A percentile compares a stretch with the other conserved stretches of the same genome.
phyloP scores from a whole-genome alignment of 2,113 vertebrate species.

The Mungos mungo region DNA sequence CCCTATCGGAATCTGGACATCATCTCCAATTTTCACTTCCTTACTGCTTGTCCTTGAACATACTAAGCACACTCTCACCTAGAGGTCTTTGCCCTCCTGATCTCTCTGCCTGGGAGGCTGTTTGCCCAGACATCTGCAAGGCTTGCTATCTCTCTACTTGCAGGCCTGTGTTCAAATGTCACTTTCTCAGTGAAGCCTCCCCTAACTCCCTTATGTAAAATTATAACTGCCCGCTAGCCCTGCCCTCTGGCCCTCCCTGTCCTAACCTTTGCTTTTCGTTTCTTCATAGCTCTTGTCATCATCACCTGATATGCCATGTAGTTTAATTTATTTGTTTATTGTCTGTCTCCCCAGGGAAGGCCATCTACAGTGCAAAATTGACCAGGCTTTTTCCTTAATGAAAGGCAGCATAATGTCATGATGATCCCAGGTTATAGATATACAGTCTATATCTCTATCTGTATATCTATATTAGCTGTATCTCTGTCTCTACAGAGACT shows the following conservation, averaged over 20 bases:
- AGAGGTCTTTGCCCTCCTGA: background rate
- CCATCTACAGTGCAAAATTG: background rate
- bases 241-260: background rate
- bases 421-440: background rate
- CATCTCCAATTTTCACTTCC: background rate
- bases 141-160: background rate
- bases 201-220: background rate
- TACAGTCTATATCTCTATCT: background rate
- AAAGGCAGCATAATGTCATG: background rate
- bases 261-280: background rate
- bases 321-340: background rate
- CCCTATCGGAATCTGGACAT: background rate
- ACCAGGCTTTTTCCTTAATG: background rate
- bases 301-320: background rate
- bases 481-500: background rate
- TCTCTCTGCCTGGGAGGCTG: background rate
- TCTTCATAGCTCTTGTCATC: background rate
- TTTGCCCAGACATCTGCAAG: background rate
- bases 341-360: background rate
- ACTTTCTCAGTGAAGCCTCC: background rate
- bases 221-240: background rate
- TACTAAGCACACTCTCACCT: background rate
- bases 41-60: background rate
- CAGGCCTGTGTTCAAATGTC: background rate
- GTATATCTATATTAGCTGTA: no score